These are phyloP conservation scores for Dendrocopos noguchii DNA, from an alignment of 2,113 vertebrate species.

Conservation along the genomic window DNA sequence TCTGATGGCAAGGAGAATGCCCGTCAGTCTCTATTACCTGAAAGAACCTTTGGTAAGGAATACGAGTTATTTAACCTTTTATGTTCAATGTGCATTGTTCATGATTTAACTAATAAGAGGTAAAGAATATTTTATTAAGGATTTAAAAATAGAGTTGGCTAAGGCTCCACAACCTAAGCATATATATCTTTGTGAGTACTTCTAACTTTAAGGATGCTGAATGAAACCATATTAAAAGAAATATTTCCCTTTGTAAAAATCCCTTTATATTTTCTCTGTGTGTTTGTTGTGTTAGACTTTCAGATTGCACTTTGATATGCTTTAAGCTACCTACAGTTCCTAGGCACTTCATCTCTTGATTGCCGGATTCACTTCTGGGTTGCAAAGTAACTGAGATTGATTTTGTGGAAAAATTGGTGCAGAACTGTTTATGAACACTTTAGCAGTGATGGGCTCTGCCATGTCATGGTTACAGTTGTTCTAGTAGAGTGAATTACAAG, in stretches of 20 bases:
- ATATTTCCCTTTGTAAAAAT: not conserved
- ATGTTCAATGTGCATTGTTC: not conserved
- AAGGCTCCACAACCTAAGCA: not conserved
- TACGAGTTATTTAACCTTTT: rapidly evolving
- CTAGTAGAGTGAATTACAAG: not conserved
- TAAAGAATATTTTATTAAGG: not conserved
- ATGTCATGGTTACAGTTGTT: constrained; percentile 4
- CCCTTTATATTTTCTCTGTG: not conserved
- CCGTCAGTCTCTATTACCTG: not conserved
- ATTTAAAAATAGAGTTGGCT: not conserved
- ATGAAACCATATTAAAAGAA: not conserved
- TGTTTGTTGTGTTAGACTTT: not conserved
- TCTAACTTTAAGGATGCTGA: not conserved
- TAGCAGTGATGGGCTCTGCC: not conserved
- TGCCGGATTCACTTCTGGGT: not conserved
- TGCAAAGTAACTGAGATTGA: constrained; percentile 11
- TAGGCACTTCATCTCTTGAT: not conserved
- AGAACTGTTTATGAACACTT: constrained; percentile 9
- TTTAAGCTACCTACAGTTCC: not conserved
- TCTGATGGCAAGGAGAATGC: not conserved
- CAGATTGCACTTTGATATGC: not conserved
- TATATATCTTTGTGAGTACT: not conserved
- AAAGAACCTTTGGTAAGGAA: not conserved
- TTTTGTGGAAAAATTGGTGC: not conserved
- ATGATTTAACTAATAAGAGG: not conserved